These are phyloP conservation scores for Sebastes variabilis DNA, from an alignment of 2,797 vertebrate genomes.

Conservation along the genomic window DNA sequence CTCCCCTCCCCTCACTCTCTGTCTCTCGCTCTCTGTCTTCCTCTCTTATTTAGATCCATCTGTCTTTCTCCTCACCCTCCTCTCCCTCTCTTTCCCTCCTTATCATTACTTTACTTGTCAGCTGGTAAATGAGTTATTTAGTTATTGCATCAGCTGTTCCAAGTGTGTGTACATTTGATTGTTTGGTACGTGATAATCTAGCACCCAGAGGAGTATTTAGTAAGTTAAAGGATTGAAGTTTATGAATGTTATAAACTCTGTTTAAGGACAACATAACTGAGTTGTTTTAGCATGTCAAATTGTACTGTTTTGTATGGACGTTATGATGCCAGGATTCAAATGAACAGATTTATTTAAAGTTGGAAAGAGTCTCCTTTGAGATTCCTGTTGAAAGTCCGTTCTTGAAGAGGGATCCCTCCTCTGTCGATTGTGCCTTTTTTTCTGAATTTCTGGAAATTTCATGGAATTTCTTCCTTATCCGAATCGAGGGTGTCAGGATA, in stretches of 20 bases:
- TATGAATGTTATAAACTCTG: neutral
- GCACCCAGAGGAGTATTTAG: neutral
- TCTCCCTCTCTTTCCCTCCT: neutral
- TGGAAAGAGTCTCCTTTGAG: neutral
- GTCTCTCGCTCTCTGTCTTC: conserved; percentile 24
- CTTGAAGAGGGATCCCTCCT: neutral
- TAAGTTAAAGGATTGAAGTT: neutral
- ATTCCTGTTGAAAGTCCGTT: neutral
- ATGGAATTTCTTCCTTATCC: neutral
- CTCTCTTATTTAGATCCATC: conserved; percentile 32
- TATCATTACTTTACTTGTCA: conserved; percentile 18
- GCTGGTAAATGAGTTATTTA: conserved; percentile 9
- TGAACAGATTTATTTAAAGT: neutral
- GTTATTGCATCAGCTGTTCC: conserved; percentile 3
- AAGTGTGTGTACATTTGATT: neutral
- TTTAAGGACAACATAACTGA: neutral
- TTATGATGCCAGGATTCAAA: neutral
- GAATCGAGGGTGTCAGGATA: neutral
- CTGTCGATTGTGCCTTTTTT: neutral
- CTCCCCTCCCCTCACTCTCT: conserved; percentile 18
- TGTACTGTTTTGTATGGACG: neutral
- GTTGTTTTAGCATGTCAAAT: neutral
- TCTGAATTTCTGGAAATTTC: neutral
- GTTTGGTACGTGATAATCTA: neutral
- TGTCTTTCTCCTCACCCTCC: conserved; percentile 7